Percentiles rank a stretch among this genome's conserved stretches.
Conservation (phyloP, 1,140 invertebrate genomes). For the Pseudomyrmex dendroicus region DNA sequence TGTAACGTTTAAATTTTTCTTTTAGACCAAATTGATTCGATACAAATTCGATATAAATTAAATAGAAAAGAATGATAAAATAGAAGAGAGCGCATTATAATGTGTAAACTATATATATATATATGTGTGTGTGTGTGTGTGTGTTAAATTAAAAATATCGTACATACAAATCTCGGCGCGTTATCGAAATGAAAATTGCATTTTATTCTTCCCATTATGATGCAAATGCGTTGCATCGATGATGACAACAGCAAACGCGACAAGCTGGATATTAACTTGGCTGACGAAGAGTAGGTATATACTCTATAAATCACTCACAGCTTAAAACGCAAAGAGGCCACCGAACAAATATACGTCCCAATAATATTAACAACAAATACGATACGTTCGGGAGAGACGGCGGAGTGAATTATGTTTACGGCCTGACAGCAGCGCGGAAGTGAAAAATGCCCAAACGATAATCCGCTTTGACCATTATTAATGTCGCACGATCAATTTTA, state of each 20-base stretch:
- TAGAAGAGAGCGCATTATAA: not conserved
- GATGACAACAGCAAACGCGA: constrained; percentile 39
- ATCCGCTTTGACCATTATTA: constrained; percentile 56
- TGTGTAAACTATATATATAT: not conserved
- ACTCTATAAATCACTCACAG: constrained; percentile 51
- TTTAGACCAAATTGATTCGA: not conserved
- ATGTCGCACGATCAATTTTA: constrained; percentile 29
- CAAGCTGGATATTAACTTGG: constrained; percentile 56
- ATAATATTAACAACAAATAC: constrained; percentile 61
- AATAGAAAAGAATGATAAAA: not conserved
- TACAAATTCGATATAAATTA: not conserved
- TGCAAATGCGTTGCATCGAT: constrained; percentile 51
- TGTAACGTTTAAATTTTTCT: not conserved
- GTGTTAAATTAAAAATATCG: constrained; percentile 19
- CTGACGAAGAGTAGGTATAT: constrained; percentile 24
- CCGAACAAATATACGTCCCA: constrained; percentile 55
- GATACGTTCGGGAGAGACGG: constrained; percentile 31
- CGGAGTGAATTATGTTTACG: constrained; percentile 50
- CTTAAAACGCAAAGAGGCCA: constrained; percentile 46
- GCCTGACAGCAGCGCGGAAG: constrained; percentile 14
- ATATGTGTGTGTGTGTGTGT: no score
- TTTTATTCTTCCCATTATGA: constrained; percentile 24
- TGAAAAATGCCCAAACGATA: constrained; percentile 39
- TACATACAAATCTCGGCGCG: constrained; percentile 17
- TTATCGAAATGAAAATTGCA: constrained; percentile 40